phyloP scores from a whole-genome alignment of 2,113 vertebrate species.

The Promerops cafer region DNA sequence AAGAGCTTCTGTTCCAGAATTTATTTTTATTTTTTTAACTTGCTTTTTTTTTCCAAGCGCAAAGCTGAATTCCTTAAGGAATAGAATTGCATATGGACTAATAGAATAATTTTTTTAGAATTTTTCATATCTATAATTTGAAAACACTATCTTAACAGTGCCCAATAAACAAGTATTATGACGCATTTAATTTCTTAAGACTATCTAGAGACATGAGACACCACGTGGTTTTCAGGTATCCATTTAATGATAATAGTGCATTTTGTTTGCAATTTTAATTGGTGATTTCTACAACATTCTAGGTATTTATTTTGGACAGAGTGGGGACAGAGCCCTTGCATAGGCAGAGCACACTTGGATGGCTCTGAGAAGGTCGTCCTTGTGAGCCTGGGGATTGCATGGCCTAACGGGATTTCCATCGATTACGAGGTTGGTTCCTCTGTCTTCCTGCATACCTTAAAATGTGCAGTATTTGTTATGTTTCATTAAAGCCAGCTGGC shows the following conservation, averaged over 20 bases:
- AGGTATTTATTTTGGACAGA: constrained; percentile 99
- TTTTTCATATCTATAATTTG: background rate
- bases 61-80: background rate
- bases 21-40: background rate
- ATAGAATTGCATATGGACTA: background rate
- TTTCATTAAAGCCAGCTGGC: background rate
- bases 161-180: background rate
- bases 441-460: background rate
- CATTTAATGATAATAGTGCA: background rate
- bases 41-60: background rate
- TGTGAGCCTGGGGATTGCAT: constrained; percentile 87
- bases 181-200: background rate
- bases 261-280: background rate
- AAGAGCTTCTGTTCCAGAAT: background rate
- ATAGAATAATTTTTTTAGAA: background rate
- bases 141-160: background rate
- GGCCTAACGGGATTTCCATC: constrained; percentile 97
- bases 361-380: constrained; percentile 91
- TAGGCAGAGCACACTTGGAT: constrained; percentile 89
- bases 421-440: constrained; percentile 88
- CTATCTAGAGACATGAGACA: background rate
- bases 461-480: background rate
- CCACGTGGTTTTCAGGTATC: background rate
- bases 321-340: constrained; percentile 94
- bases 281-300: constrained; percentile 10